Evolutionary conservation across 2,888 invertebrate genomes (phyloP), one percentile per base, ranked within the genome.

Genomic region (Troides aeacus): DNA sequence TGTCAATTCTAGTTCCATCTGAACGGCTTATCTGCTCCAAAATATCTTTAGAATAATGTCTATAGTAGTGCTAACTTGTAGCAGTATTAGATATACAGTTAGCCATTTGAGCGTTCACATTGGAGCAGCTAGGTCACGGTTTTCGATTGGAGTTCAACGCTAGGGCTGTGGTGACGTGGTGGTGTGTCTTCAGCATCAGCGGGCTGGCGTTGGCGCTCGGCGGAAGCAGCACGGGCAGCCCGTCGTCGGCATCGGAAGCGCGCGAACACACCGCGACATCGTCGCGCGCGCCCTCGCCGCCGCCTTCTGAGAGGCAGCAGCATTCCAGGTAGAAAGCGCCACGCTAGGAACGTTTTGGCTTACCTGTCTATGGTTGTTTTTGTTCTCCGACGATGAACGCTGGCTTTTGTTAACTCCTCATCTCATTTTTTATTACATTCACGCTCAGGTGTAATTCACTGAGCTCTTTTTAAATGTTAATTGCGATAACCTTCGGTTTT

Each of bases 181-280:
- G 88, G 82, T 92, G 92, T 92, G 89, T 93, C 90, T 88, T 84
- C 93, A 93, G 93, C 88, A 93, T 93, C 90, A 92, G 85, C 92
- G 93, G 93, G 82, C 78, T 93, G 93, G 93, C 93, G 88, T 78
- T 93, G 91, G 93, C 93, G 85, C 89, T 93, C 81, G 93, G 92
- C 76, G 85, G 92, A 80, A 91, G 89, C 86, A 84, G 90, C 73
- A 83, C 86, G 60, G 88, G 89, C 86, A 91, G 90, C 72, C 90
- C 90, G 39, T 82, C 85, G 72, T 73, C 84, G 73, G 77, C 81
- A 75, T 74, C 83, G 68, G 88, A 86, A 74, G 83, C 82, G 78
- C 86, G 81, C 42, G 80, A 80, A 81, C 89, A 88, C 79, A 89
- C 90, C 74, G 87, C 89, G 75, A 86, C 90, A 36, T 90, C 91